Conservation (phyloP, 2,888 invertebrate species). For the Lymantria monacha region DNA sequence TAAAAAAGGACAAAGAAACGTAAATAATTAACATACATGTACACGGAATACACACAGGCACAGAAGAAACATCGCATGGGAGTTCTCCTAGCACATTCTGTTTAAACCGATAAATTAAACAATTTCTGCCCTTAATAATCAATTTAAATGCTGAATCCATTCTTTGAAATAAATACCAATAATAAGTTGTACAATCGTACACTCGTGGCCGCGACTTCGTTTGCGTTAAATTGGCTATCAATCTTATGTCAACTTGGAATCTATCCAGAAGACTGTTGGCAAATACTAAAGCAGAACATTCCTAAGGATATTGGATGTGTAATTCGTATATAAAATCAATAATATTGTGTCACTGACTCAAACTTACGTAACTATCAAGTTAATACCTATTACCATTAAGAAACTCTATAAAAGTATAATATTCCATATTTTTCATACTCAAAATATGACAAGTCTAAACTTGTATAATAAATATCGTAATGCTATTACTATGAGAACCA, state of each 20-base stretch:
- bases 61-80: too few species aligned
- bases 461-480: too few species aligned
- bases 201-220: conserved; percentile 14
- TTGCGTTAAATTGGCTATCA: conserved; percentile 19
- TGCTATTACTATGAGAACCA: too few species aligned
- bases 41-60: too few species aligned
- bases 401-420: too few species aligned
- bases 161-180: conserved; percentile 18
- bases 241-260: conserved; percentile 38
- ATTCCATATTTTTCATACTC: too few species aligned
- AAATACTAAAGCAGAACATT: conserved; percentile 24
- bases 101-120: too few species aligned
- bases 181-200: conserved; percentile 18
- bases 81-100: too few species aligned
- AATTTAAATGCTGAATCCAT: conserved; percentile 20
- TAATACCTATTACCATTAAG: too few species aligned
- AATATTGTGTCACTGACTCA: conserved; percentile 10
- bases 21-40: too few species aligned
- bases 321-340: conserved; percentile 13
- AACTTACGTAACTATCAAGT: neutral
- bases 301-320: conserved; percentile 11
- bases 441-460: too few species aligned
- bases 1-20: too few species aligned
- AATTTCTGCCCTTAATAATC: neutral
- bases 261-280: conserved; percentile 33